Percentiles rank a stretch among this genome's conserved stretches.
These are phyloP conservation scores for Physeter macrocephalus DNA, from an alignment of 2,113 vertebrate genomes.

Conservation along the genomic window DNA sequence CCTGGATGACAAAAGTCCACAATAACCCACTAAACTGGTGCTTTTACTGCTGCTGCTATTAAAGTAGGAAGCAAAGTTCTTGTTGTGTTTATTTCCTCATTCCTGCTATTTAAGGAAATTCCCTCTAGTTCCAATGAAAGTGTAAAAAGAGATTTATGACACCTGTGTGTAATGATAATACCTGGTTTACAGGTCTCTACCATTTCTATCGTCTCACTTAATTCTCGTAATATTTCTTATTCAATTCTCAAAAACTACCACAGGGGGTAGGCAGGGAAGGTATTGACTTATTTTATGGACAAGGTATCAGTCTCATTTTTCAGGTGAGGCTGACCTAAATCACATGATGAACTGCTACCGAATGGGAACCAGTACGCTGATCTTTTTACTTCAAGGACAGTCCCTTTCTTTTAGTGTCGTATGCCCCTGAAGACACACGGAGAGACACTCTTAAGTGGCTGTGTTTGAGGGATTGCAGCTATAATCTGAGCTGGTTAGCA, in stretches of 20 bases:
- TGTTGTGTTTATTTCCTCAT: conserved; percentile 39
- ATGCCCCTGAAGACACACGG: conserved; percentile 13
- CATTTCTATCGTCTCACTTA: conserved; percentile 18
- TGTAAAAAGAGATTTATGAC: conserved; percentile 7
- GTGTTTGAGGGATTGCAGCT: conserved; percentile 38
- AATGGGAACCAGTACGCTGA: neutral
- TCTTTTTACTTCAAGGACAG: neutral
- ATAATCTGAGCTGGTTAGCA: conserved; percentile 70
- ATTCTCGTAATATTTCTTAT: conserved; percentile 28
- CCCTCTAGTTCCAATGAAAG: conserved; percentile 10
- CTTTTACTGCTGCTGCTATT: neutral
- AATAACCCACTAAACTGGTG: neutral
- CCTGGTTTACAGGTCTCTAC: neutral
- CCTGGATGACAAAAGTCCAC: conserved; percentile 21
- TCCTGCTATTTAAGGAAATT: conserved; percentile 33
- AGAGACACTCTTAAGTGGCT: conserved; percentile 38
- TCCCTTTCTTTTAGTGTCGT: neutral
- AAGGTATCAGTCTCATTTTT: neutral
- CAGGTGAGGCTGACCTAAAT: neutral
- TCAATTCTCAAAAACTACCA: neutral
- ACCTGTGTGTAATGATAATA: neutral
- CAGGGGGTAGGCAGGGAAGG: neutral
- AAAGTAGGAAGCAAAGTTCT: conserved; percentile 35
- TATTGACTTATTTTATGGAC: neutral
- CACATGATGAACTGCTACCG: neutral